These are phyloP conservation scores for Brachypteracias leptosomus DNA, from an alignment of 2,113 vertebrate species.

Conservation along the genomic window DNA sequence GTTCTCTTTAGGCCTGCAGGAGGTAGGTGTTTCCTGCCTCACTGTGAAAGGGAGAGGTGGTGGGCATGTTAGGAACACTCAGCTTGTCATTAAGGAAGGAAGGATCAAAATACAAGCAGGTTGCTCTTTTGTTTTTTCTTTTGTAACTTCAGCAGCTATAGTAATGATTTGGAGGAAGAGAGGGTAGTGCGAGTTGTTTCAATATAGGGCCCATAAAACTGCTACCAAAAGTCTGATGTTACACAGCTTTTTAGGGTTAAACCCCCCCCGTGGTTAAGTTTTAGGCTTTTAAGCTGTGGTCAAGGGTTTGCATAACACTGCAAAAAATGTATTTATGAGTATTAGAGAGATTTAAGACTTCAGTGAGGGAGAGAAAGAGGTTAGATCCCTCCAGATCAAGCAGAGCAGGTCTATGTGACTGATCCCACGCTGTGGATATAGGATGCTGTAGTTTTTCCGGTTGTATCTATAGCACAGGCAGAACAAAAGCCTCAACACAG, in stretches of 20 bases:
- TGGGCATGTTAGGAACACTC: neutral
- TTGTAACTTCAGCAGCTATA: neutral
- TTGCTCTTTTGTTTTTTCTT: neutral
- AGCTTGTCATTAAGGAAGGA: neutral
- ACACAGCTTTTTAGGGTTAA: neutral
- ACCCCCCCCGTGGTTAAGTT: neutral
- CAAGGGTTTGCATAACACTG: neutral
- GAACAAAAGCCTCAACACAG: neutral
- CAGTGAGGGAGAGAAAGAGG: neutral
- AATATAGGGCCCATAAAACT: neutral
- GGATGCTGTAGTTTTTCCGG: neutral
- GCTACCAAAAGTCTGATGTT: neutral
- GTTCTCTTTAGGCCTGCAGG: neutral
- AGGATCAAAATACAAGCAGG: neutral
- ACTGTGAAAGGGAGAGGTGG: neutral
- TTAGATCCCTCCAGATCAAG: neutral
- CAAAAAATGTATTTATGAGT: neutral
- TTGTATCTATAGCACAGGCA: neutral
- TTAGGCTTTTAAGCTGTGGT: neutral
- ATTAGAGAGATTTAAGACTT: neutral
- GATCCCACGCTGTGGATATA: fast-evolving
- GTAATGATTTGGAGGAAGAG: neutral
- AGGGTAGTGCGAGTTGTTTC: neutral
- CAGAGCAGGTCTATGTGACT: neutral
- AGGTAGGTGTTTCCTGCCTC: neutral